These are phyloP conservation scores for Catharus fuscescens DNA, from an alignment of 2,113 vertebrate genomes.

Conservation along the genomic window DNA sequence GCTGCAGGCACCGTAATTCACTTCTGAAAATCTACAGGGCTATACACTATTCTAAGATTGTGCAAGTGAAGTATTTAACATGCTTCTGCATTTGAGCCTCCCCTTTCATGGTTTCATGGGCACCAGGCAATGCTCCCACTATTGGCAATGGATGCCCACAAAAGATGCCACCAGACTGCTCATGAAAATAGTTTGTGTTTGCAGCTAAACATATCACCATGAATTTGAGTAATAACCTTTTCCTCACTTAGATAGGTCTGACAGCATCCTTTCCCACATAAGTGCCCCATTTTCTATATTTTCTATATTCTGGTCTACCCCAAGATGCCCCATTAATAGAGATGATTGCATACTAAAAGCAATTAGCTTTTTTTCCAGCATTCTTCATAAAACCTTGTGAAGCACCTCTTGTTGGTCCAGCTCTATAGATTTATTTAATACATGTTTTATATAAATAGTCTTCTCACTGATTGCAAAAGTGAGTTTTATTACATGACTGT, in stretches of 20 bases:
- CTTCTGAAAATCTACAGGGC: neutral
- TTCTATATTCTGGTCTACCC: neutral
- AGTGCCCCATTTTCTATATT: neutral
- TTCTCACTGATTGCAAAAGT: neutral
- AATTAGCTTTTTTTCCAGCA: accelerated
- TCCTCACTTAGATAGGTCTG: neutral
- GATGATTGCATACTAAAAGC: neutral
- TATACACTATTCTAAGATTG: neutral
- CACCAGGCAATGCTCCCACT: neutral
- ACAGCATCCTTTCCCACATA: neutral
- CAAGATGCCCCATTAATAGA: neutral
- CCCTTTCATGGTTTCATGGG: neutral
- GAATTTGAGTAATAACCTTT: neutral
- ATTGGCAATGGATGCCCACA: accelerated
- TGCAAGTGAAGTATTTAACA: neutral
- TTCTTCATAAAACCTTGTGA: neutral
- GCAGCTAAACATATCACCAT: neutral
- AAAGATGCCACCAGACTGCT: neutral
- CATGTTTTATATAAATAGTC: neutral
- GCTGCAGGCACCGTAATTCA: neutral
- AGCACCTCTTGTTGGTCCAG: neutral
- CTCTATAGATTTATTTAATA: neutral
- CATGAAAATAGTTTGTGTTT: neutral
- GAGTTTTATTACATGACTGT: neutral
- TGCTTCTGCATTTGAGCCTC: neutral